Evolutionary conservation across 2,888 invertebrate species (phyloP).

Genomic region (Spialia ferax): DNA sequence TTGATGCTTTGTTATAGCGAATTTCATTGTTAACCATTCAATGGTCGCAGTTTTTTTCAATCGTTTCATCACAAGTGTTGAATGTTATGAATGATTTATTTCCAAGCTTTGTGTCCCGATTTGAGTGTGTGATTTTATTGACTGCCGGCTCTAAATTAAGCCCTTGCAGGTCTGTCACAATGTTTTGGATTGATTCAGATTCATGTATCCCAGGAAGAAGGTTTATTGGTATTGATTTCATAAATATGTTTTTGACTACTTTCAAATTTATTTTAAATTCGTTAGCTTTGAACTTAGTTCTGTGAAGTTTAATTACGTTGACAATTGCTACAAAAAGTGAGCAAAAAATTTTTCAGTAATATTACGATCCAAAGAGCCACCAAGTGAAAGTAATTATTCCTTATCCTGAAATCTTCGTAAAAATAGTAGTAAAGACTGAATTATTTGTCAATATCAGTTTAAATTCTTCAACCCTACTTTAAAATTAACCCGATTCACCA

Average conservation of each 20-base stretch:
- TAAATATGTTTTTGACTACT: background rate
- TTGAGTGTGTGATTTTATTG: conserved; percentile 55
- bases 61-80: conserved; percentile 77
- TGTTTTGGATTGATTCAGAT: conserved; percentile 64
- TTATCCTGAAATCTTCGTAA: too few species aligned
- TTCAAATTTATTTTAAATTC: background rate
- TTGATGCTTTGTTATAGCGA: conserved; percentile 70
- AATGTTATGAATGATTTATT: conserved; percentile 80
- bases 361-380: too few species aligned
- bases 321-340: too few species aligned
- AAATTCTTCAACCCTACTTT: background rate
- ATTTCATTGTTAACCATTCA: conserved; percentile 82
- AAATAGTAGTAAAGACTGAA: too few species aligned
- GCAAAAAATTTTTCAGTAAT: too few species aligned
- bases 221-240: conserved; percentile 21
- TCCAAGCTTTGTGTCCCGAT: conserved; percentile 57
- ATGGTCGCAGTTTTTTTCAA: conserved; percentile 75
- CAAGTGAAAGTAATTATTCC: too few species aligned
- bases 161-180: conserved; percentile 63
- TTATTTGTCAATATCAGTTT: background rate
- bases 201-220: conserved; percentile 44
- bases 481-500: conserved; percentile 27
- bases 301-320: too few species aligned
- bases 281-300: too few species aligned
- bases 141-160: conserved; percentile 52